These are phyloP conservation scores for Acropternis orthonyx DNA, from an alignment of 2,797 vertebrate species.

Conservation along the genomic window DNA sequence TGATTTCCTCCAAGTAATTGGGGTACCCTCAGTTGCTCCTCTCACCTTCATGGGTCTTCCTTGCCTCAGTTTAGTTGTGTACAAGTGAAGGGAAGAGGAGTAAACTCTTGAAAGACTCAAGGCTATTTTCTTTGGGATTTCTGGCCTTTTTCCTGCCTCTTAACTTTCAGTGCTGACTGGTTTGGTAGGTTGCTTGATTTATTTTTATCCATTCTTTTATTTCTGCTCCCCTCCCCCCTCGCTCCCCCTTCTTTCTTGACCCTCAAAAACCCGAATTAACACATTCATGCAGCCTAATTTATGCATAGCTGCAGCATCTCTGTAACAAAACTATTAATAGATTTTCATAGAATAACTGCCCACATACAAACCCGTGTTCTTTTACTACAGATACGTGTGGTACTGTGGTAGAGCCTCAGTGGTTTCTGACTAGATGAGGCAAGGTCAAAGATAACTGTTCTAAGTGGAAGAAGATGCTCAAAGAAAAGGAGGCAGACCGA, in stretches of 20 bases:
- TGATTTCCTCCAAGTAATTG: neutral
- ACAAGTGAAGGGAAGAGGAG: neutral
- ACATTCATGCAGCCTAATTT: neutral
- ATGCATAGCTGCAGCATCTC: neutral
- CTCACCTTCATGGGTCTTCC: neutral
- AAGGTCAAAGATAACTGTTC: neutral
- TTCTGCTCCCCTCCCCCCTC: fast-evolving
- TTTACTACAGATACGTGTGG: neutral
- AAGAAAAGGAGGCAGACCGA: neutral
- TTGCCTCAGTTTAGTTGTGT: neutral
- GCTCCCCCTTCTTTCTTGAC: neutral
- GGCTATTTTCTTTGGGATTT: neutral
- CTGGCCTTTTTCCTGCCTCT: neutral
- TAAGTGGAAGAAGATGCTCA: neutral
- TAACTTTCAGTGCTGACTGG: neutral
- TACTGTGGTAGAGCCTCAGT: neutral
- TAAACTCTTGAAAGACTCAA: neutral
- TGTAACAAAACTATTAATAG: neutral
- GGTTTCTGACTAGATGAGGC: neutral
- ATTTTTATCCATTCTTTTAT: neutral
- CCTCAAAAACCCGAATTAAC: neutral
- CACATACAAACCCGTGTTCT: neutral
- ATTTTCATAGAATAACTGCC: neutral
- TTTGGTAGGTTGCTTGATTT: neutral
- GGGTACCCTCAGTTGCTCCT: neutral